Base-by-base conservation (phyloP, 2,113 vertebrate species). In the Arizona elegans region DNA sequence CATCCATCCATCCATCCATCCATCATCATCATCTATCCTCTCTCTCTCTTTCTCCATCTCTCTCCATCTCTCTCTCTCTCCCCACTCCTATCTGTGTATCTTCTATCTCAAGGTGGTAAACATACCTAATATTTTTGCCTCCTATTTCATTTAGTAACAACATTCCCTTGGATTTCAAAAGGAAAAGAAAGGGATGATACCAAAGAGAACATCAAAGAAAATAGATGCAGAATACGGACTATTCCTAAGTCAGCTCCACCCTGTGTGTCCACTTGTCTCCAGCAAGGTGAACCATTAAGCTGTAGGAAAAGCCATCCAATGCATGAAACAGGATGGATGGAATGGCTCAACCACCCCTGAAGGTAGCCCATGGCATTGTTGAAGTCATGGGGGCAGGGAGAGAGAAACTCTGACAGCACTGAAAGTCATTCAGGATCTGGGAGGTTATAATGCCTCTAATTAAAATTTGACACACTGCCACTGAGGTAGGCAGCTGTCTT, bases 151-250 rank as follows among this genome's bases (percentile, higher is more conserved):
- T 81, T 81, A 88, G 7, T 11, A 17, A 29, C 43, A n/a, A 43
- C 19, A 58, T 38, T 89, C 8, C 21, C 24, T 90, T 90, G 58
- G 33, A 4, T 56, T 90, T 62, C 43, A 47, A 89, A 87, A 87
- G 33, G 38, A 86, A 62, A 90, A 85, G 94, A 62, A 92, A 62
- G 3, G 92, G 95, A 92, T 93, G 26, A 94, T 87, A 88, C 59
- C 86, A 38, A 59, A 0, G 3, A 85, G 65, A 43, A 43, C 2
- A 2, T 43, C 38, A 43, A 43, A 43, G 26, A 88, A 93, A 50
- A 93, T n/a, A 38, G 70, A 81, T 38, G 33, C 65, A 17, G 59
- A 62, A 62, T 4, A 62, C 0, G 29, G 65, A 33, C n/a, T 7
- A 17, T 33, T 33, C n/a, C 65, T 75, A 75, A 17, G 13, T 17